Evolutionary conservation across 2,797 vertebrate species (phyloP).

Genomic region (Ptychadena robeensis): DNA sequence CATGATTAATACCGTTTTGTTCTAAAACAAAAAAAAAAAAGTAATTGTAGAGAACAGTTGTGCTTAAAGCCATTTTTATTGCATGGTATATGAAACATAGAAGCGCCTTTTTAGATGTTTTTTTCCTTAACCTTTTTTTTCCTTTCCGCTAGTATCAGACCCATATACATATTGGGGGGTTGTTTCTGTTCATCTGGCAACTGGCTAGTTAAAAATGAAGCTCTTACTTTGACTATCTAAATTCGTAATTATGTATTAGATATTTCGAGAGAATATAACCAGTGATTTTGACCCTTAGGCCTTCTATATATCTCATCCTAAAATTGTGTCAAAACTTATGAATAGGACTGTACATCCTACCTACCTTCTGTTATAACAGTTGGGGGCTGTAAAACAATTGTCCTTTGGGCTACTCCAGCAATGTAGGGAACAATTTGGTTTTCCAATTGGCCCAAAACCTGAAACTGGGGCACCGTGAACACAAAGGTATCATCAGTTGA

Average conservation of each 20-base stretch:
- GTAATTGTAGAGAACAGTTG: no score
- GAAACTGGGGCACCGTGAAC: constrained; percentile 83
- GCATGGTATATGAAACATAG: background rate
- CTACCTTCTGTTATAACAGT: constrained; percentile 93
- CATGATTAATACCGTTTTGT: no score
- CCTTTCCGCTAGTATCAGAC: background rate
- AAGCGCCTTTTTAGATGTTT: no score
- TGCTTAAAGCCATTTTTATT: background rate
- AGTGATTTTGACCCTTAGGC: background rate
- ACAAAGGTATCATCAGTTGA: constrained; percentile 88
- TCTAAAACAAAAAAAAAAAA: no score
- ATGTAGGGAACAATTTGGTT: constrained; percentile 84
- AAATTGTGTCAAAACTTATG: background rate
- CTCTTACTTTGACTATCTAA: background rate
- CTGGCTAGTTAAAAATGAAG: background rate
- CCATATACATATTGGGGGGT: background rate
- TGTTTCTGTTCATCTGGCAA: no score
- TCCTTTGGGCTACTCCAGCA: constrained; percentile 86
- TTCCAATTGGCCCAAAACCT: constrained; percentile 76
- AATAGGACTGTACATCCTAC: constrained; percentile 73
- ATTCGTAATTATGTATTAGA: background rate
- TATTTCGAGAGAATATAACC: background rate
- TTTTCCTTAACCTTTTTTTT: no score
- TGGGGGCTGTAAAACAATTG: constrained; percentile 84
- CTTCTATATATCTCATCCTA: background rate